These are phyloP conservation scores for Myiozetetes cayanensis DNA, from an alignment of 2,113 vertebrate genomes.

Conservation along the genomic window DNA sequence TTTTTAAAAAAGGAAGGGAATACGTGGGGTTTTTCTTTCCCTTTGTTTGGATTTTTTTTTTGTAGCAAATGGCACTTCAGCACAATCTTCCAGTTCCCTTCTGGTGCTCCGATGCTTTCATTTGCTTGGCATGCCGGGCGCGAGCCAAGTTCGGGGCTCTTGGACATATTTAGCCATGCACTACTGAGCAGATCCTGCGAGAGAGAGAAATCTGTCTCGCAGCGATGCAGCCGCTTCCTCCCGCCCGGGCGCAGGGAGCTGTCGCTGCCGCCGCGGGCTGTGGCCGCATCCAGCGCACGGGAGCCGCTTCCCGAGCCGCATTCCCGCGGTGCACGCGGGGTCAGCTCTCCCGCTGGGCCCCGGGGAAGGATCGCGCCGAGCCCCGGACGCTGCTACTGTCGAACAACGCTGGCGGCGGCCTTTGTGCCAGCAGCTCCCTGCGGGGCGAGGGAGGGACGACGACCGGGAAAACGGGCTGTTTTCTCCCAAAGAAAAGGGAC, in stretches of 20 bases:
- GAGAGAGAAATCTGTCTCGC: not conserved
- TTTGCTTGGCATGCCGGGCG: constrained; percentile 19
- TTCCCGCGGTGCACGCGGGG: not conserved
- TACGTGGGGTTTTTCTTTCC: not conserved
- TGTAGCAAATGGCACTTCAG: constrained; percentile 4
- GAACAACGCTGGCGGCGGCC: fast-evolving
- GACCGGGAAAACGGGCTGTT: not conserved
- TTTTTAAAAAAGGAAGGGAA: too few species aligned
- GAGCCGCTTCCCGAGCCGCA: not conserved
- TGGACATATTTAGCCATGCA: constrained; percentile 60
- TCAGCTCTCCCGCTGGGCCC: not conserved
- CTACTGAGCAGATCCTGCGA: constrained; percentile 15
- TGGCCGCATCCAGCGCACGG: not conserved
- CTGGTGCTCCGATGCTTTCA: constrained; percentile 41
- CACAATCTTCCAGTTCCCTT: not conserved
- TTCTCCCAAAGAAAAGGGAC: not conserved
- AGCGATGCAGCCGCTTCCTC: not conserved
- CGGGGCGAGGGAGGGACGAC: not conserved
- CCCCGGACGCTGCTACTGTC: not conserved
- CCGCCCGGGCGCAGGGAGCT: not conserved
- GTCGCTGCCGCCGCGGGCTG: not conserved
- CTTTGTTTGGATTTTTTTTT: not conserved
- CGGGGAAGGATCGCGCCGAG: not conserved
- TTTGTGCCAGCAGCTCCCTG: not conserved
- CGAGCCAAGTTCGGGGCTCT: constrained; percentile 47